A percentile compares a stretch with the other conserved stretches of the same genome.
phyloP scores from a whole-genome alignment of 2,888 invertebrate genomes.

The Cheilosia vernalis region DNA sequence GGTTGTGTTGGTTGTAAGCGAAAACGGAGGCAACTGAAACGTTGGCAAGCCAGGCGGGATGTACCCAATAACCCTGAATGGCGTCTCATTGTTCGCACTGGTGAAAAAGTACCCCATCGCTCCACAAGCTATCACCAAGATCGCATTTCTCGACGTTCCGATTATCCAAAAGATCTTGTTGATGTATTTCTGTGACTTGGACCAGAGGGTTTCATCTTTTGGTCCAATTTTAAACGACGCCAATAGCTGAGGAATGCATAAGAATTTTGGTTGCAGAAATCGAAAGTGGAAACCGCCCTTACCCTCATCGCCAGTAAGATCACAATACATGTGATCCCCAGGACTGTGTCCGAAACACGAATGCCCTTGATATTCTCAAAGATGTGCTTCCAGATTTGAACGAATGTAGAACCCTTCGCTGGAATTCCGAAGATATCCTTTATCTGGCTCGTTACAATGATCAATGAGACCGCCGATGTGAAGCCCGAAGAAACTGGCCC shows the following conservation, averaged over 20 bases:
- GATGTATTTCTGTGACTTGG: conserved; percentile 85
- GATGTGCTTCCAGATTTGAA: conserved; percentile 90
- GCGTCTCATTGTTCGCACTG: conserved; percentile 83
- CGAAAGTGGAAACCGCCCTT: conserved; percentile 70
- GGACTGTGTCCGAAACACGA: conserved; percentile 88
- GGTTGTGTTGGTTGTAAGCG: conserved; percentile 85
- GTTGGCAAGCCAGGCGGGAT: conserved; percentile 91
- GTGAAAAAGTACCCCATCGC: conserved; percentile 85
- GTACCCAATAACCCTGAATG: conserved; percentile 89
- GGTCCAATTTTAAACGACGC: conserved; percentile 87
- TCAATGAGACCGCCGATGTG: conserved; percentile 94
- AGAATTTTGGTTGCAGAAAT: not conserved
- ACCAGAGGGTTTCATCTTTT: conserved; percentile 84
- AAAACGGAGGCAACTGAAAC: conserved; percentile 88
- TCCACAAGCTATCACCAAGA: conserved; percentile 91
- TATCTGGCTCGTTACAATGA: conserved; percentile 94
- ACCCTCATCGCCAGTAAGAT: conserved; percentile 91
- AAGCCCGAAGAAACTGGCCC: conserved; percentile 95
- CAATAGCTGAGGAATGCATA: conserved; percentile 84
- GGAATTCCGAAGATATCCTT: conserved; percentile 91
- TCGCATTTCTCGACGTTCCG: conserved; percentile 92
- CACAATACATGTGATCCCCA: conserved; percentile 90
- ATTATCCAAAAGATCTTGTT: conserved; percentile 90
- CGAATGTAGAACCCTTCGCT: conserved; percentile 89
- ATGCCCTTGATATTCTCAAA: conserved; percentile 87